phyloP scores from a whole-genome alignment of 2,113 vertebrate genomes.

The Columbina picui region DNA sequence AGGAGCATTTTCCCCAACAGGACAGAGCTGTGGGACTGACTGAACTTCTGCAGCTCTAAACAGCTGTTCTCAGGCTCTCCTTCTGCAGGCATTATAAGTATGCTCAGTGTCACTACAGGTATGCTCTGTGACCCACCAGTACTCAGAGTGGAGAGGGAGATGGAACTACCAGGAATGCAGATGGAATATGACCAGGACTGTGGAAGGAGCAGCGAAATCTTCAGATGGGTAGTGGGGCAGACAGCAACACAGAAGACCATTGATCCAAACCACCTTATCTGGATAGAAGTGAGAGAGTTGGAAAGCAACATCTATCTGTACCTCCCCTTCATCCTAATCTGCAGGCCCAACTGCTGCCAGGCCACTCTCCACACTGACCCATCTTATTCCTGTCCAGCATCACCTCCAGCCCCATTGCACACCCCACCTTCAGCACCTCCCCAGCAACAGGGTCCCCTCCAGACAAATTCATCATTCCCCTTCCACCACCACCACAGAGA shows the following conservation, averaged over 20 bases:
- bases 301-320: neutral
- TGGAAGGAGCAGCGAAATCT: neutral
- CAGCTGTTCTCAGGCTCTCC: neutral
- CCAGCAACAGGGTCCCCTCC: neutral
- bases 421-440: neutral
- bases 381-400: neutral
- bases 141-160: neutral
- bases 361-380: neutral
- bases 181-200: neutral
- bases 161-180: neutral
- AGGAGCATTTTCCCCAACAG: neutral
- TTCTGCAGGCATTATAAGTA: neutral
- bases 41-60: neutral
- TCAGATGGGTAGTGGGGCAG: neutral
- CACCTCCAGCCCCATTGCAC: neutral
- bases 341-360: neutral
- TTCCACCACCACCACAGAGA: neutral
- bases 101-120: fast-evolving
- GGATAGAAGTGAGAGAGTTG: neutral
- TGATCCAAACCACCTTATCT: neutral
- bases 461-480: neutral
- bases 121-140: neutral
- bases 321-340: neutral
- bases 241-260: neutral
- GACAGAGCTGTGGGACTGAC: neutral